phyloP scores from a whole-genome alignment of 2,113 vertebrate genomes.

The Amazona guildingii region DNA sequence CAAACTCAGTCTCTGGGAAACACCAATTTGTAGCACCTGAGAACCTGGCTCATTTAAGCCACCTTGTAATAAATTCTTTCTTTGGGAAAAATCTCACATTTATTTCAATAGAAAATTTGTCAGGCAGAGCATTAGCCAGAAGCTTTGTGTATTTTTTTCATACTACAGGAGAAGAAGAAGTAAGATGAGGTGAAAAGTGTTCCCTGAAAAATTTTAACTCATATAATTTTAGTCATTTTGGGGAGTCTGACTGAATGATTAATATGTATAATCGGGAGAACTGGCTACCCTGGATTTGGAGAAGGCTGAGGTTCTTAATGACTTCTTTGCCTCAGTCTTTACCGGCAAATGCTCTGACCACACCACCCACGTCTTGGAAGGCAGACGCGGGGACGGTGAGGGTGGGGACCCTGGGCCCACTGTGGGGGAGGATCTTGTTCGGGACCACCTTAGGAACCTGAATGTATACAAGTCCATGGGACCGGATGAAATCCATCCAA shows the following conservation, averaged over 20 bases:
- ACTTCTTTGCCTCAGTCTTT: no score
- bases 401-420: no score
- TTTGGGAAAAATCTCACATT: neutral
- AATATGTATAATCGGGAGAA: neutral
- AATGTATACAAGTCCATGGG: no score
- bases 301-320: no score
- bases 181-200: neutral
- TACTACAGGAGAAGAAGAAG: neutral
- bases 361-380: no score
- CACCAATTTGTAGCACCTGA: neutral
- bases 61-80: neutral
- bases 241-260: neutral
- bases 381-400: no score
- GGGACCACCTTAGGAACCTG: no score
- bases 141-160: neutral
- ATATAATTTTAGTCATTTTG: neutral
- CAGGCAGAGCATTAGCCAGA: neutral
- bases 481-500: no score
- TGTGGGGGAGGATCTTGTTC: no score
- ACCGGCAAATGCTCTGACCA: no score
- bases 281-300: no score
- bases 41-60: neutral
- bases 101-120: neutral
- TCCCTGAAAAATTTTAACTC: neutral
- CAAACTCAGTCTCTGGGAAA: neutral